These are phyloP conservation scores for Morone saxatilis DNA, from an alignment of 2,113 vertebrate genomes.

Conservation along the genomic window DNA sequence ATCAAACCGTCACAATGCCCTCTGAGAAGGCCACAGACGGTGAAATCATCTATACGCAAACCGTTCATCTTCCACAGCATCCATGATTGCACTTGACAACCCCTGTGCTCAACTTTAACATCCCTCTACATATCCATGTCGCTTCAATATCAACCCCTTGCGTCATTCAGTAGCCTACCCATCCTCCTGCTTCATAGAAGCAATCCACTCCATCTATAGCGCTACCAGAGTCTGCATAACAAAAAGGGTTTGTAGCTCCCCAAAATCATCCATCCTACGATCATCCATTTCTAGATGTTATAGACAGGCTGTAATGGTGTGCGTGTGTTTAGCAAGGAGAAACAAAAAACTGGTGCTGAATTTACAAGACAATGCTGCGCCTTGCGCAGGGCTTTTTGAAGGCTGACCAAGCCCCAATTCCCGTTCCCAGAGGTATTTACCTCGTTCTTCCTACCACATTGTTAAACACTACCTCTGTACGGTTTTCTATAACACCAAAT, in stretches of 20 bases:
- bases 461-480: slow-evolving; percentile 83
- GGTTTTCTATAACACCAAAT: slow-evolving; percentile 85
- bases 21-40: not conserved
- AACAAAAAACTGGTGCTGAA: slow-evolving; percentile 82
- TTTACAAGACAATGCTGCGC: slow-evolving; percentile 83
- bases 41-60: not conserved
- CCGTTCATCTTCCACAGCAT: not conserved
- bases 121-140: not conserved
- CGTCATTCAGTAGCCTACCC: not conserved
- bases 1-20: not conserved
- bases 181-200: slow-evolving; percentile 8
- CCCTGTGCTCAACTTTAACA: not conserved
- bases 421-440: slow-evolving; percentile 82
- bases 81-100: not conserved
- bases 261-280: slow-evolving; percentile 76
- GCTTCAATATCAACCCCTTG: slow-evolving; percentile 10
- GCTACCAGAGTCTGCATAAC: slow-evolving; percentile 52
- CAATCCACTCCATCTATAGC: slow-evolving; percentile 39
- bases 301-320: slow-evolving; percentile 58
- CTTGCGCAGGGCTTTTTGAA: slow-evolving; percentile 83
- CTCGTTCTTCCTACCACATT: slow-evolving; percentile 82
- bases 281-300: slow-evolving; percentile 76
- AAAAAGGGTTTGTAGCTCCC: slow-evolving; percentile 65
- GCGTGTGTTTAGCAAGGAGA: slow-evolving; percentile 72
- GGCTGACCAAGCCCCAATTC: slow-evolving; percentile 77